Percentiles rank a stretch among this genome's conserved stretches.
These are phyloP conservation scores for Mustela nigripes DNA, from an alignment of 2,113 vertebrate species.

Conservation along the genomic window DNA sequence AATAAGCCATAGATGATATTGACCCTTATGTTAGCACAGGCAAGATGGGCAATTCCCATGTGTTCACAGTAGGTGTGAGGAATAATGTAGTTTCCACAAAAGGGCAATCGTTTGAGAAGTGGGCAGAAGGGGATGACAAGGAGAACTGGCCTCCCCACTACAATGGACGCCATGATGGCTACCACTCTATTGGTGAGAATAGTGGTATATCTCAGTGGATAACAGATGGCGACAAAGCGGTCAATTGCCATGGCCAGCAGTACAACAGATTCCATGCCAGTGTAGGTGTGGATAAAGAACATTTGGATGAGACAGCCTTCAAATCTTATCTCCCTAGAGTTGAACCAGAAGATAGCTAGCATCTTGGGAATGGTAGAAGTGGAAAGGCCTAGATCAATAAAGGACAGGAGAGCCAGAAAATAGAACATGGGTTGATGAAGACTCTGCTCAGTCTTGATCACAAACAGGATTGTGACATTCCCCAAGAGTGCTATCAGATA, in stretches of 20 bases:
- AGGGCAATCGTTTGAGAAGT: slow-evolving; percentile 67
- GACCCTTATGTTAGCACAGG: slow-evolving; percentile 63
- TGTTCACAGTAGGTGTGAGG: slow-evolving; percentile 73
- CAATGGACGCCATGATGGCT: slow-evolving; percentile 51
- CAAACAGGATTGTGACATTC: slow-evolving; percentile 71
- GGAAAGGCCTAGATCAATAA: slow-evolving; percentile 68
- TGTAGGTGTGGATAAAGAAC: slow-evolving; percentile 86
- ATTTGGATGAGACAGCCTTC: slow-evolving; percentile 83
- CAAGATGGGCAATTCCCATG: slow-evolving; percentile 67
- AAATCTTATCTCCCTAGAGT: slow-evolving; percentile 75
- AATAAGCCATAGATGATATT: slow-evolving; percentile 67
- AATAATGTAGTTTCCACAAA: slow-evolving; percentile 69
- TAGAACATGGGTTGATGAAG: slow-evolving; percentile 81
- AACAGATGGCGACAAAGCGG: slow-evolving; percentile 69
- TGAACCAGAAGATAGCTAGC: slow-evolving; percentile 83
- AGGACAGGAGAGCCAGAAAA: slow-evolving; percentile 65
- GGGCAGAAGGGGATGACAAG: slow-evolving; percentile 63
- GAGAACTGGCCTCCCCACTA: slow-evolving; percentile 27
- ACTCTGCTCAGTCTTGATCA: slow-evolving; percentile 47
- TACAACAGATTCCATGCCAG: slow-evolving; percentile 82
- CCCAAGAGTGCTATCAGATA: slow-evolving; percentile 68
- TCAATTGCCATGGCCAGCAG: slow-evolving; percentile 85
- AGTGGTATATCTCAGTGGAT: slow-evolving; percentile 59
- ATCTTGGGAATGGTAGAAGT: slow-evolving; percentile 72
- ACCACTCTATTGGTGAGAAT: slow-evolving; percentile 70